phyloP scores from a whole-genome alignment of 2,888 invertebrate species.

The Eristalinus aeneus region DNA sequence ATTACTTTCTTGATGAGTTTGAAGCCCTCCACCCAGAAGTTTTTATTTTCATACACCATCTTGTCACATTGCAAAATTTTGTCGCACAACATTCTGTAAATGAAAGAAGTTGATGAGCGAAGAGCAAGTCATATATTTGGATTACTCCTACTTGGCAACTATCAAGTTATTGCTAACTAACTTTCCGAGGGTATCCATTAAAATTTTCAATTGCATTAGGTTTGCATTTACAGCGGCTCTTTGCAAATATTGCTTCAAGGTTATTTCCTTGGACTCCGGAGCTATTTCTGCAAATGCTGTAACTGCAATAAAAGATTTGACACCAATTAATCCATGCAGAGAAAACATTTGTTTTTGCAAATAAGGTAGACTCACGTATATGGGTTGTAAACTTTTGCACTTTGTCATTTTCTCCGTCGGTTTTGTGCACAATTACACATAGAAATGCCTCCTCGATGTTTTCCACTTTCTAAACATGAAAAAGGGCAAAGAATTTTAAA shows the following conservation, averaged over 20 bases:
- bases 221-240: constrained; percentile 88
- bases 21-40: constrained; percentile 95
- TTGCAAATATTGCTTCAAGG: constrained; percentile 88
- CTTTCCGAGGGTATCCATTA: constrained; percentile 88
- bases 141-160: constrained; percentile 85
- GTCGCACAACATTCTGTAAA: constrained; percentile 90
- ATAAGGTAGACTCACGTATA: constrained; percentile 79
- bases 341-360: not conserved
- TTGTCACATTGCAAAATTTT: constrained; percentile 91
- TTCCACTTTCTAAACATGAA: constrained; percentile 85
- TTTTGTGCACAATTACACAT: constrained; percentile 90
- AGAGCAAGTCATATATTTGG: not conserved
- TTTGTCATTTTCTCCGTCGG: constrained; percentile 86
- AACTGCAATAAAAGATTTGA: constrained; percentile 76
- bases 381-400: constrained; percentile 86
- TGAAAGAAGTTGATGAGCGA: not conserved
- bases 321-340: no score
- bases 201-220: constrained; percentile 87
- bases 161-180: constrained; percentile 87
- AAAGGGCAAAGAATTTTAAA: not conserved
- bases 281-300: constrained; percentile 85
- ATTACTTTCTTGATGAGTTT: constrained; percentile 91
- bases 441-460: constrained; percentile 94
- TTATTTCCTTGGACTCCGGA: constrained; percentile 88
- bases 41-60: constrained; percentile 89